Conservation (phyloP, 2,113 vertebrate genomes). For the Chloropsis hardwickii region DNA sequence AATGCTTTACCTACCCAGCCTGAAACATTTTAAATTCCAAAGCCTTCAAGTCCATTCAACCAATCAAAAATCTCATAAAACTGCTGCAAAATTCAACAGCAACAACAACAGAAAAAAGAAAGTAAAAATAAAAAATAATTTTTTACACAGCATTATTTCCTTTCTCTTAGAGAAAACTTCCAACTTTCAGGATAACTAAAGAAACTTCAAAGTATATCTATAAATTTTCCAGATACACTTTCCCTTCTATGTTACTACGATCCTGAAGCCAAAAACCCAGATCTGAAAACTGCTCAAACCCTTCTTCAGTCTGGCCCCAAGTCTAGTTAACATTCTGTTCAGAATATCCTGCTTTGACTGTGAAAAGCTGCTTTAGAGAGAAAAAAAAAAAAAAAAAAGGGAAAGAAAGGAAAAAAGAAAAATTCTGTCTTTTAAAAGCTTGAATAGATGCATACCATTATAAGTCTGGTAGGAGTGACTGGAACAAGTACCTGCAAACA, state of each 20-base stretch:
- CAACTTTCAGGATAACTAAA: not conserved
- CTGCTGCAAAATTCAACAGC: slow-evolving; percentile 34
- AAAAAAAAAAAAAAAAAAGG: not conserved
- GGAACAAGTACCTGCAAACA: not conserved
- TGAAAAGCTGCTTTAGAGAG: slow-evolving; percentile 42
- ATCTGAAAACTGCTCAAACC: not conserved
- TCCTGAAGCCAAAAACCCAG: not conserved
- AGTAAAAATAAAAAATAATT: too few species aligned
- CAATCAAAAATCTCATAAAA: slow-evolving; percentile 73
- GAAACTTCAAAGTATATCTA: not conserved
- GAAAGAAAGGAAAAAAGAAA: not conserved
- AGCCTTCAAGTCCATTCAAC: slow-evolving; percentile 64
- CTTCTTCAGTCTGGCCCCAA: not conserved
- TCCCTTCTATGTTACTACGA: not conserved
- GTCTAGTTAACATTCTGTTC: slow-evolving; percentile 54
- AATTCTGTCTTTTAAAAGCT: slow-evolving; percentile 28
- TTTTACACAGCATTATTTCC: not conserved
- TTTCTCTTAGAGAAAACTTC: not conserved
- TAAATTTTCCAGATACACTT: not conserved
- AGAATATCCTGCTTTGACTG: slow-evolving; percentile 51
- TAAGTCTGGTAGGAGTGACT: not conserved
- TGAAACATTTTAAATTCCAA: slow-evolving; percentile 73
- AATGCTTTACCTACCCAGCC: slow-evolving; percentile 57
- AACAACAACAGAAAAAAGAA: not conserved
- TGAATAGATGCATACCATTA: slow-evolving; percentile 29